phyloP scores from a whole-genome alignment of 2,113 vertebrate species.

The Tychaedon coryphoeus region DNA sequence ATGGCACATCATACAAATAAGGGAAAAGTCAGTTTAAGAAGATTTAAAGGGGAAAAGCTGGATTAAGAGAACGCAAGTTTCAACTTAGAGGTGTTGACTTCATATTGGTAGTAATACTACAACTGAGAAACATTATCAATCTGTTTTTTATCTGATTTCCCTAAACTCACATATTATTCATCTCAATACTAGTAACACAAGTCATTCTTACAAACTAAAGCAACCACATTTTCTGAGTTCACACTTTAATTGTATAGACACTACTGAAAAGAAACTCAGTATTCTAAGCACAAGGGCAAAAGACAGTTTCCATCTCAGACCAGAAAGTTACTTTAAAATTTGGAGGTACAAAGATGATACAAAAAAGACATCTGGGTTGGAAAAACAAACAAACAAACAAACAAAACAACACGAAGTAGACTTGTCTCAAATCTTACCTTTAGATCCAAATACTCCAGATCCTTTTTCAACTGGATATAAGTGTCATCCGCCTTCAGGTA shows the following conservation, averaged over 20 bases:
- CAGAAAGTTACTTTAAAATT: not conserved
- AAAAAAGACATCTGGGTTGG: not conserved
- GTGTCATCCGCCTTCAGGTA: constrained; percentile 93
- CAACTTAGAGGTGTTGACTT: not conserved
- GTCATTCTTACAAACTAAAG: not conserved
- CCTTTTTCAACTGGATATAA: constrained; percentile 97
- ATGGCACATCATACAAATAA: not conserved
- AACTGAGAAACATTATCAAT: not conserved
- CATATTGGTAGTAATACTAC: not conserved
- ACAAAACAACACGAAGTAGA: not conserved
- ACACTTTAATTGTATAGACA: not conserved
- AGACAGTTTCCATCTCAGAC: not conserved
- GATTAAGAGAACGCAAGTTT: not conserved
- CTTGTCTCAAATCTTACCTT: constrained; percentile 82
- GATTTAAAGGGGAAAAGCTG: not conserved
- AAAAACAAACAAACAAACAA: not conserved
- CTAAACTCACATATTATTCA: not conserved
- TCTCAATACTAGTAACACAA: not conserved
- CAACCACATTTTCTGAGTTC: not conserved
- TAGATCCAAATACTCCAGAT: constrained; percentile 97
- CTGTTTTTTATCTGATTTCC: not conserved
- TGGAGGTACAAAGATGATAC: not conserved
- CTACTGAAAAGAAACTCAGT: not conserved
- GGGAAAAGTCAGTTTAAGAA: not conserved
- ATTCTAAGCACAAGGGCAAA: not conserved